Conservation (phyloP, 2,113 vertebrate genomes). For the Ptyas mucosa region DNA sequence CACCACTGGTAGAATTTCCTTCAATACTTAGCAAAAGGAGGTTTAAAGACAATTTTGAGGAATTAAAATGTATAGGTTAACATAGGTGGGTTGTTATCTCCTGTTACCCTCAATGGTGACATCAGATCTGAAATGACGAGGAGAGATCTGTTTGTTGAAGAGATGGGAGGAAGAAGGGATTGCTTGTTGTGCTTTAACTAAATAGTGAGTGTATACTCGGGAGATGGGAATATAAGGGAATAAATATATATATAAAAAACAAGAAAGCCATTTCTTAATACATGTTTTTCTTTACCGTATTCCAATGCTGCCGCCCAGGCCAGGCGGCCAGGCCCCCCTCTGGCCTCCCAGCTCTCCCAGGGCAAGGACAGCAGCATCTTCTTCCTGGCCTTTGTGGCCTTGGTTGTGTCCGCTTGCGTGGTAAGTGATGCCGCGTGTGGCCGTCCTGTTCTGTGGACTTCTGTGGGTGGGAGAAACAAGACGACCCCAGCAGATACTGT, state of each 20-base stretch:
- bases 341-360: not conserved
- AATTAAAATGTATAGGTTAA: not conserved
- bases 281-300: not conserved
- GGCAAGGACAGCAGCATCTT: constrained; percentile 31
- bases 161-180: not conserved
- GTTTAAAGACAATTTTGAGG: not conserved
- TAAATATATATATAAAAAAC: too few relatives aligned
- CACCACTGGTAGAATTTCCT: not conserved
- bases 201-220: not conserved
- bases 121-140: not conserved
- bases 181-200: not conserved
- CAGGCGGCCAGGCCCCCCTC: not conserved
- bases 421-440: constrained; percentile 47
- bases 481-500: not conserved
- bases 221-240: too few relatives aligned
- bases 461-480: not conserved
- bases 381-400: constrained; percentile 62
- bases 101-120: not conserved
- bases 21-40: not conserved
- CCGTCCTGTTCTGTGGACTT: accelerated
- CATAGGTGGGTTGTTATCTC: not conserved
- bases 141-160: too few relatives aligned
- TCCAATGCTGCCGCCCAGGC: not conserved
- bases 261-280: not conserved
- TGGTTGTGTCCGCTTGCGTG: constrained; percentile 66